Base-by-base conservation (phyloP, 1,140 invertebrate genomes). In the Anastatus disparis region DNA sequence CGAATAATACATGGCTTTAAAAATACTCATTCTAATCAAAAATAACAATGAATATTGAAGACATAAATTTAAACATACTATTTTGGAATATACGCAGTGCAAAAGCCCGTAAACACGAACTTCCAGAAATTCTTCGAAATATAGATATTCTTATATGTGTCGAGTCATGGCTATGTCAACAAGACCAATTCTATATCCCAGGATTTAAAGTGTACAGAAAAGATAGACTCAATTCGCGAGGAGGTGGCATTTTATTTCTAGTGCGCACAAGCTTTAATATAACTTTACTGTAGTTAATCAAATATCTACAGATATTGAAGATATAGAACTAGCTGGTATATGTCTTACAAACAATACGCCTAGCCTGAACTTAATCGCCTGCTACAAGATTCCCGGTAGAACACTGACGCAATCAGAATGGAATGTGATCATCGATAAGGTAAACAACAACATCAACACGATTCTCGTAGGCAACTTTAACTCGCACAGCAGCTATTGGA, bases 401-500 rank as follows among this genome's bases (percentile, higher is more conserved):
- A 50, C 27, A 9, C 13, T 64, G 4, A 17, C 44, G 6, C 24
- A 63, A 29, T 1, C 15, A 10, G n/a, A 50, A 7, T 64, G 52
- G 64, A 17, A 67, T 10, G 8, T 26, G 13, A 35, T 31, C 3
- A 20, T 63, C 20, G 12, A 44, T 40, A 55, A 59, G 35, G n/a
- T 38, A 13, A n/a, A 42, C 2, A 40, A 12, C 15, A 56, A 27
- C 2, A 56, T 20, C 1, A 26, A 48, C 26, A 17, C 35, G 2
- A 35, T 70, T 10, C 2, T 62, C 26, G 22, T 46, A 8, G 58
- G 55, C 2, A 44, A 61, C n/a, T 61, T 69, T n/a, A 59, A 59
- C 22, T 35, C 42, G 6, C 56, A 69, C 17, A 17, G 40, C 17
- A 24, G 10, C 8, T 17, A 10, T 35, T 69, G 55, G 66, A 59